Base-by-base conservation (phyloP, 2,797 vertebrate species). In the Acridotheres tristis region DNA sequence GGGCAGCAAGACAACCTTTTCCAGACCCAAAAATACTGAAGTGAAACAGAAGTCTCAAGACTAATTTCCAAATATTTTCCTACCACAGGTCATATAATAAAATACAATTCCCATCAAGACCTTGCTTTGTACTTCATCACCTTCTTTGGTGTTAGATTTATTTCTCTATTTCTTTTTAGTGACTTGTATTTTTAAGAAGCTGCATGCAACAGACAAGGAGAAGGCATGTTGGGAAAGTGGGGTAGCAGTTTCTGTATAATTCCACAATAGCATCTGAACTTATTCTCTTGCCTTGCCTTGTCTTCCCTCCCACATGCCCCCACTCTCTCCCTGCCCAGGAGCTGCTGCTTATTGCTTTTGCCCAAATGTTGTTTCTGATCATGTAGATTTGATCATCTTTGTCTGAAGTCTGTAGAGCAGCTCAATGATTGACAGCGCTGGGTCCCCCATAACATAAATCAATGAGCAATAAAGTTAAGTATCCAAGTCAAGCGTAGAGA, bases 401-500 rank as follows among this genome's bases (percentile, higher is more conserved):
- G 42, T 59, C 88, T 79, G 66, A 90, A 91, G 34, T 67, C 53
- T 86, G 23, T 15, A 58, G 59, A 55, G 59, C 14, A 84, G 42
- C 1, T 2, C 71, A 79, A 8, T 75, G 77, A 62, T 42, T 88
- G 85, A 94, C 78, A 88, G 29, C 57, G 12, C 57, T 87, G 57
- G 21, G 50, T 93, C 42, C 18, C 58, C 47, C 63, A 42, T 47
- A 87, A 71, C 27, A 26, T 72, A 90, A 94, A 94, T 85, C 91
- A 80, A 65, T 61, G n/a, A 89, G 54, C 30, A 94, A 88, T 79
- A 61, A 84, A 90, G 71, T 67, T 57, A 90, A 89, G 51, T 55
- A 76, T 85, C 85, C 80, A 91, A 90, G 75, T 68, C 85, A 94
- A 23, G 36, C 1, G 0, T 57, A 79, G 47, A 53, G 76, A 68